Conservation (phyloP, 2,797 vertebrate genomes). For the Dryobates pubescens region DNA sequence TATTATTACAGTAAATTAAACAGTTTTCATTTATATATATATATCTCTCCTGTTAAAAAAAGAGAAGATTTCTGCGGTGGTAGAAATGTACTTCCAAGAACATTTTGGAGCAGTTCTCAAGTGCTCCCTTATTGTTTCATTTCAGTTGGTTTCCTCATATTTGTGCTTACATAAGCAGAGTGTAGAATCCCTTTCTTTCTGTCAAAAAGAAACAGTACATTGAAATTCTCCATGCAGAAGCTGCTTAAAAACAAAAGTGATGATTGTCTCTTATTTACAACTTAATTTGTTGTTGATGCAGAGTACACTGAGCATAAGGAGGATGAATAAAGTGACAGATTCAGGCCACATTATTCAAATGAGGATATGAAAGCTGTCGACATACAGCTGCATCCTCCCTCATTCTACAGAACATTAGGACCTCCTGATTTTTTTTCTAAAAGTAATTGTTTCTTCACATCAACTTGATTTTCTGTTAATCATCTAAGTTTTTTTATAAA, state of each 20-base stretch:
- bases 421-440: conserved; percentile 78
- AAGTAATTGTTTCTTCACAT: conserved; percentile 81
- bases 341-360: conserved; percentile 99
- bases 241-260: conserved; percentile 90
- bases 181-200: conserved; percentile 76
- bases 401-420: conserved; percentile 80
- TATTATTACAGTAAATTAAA: conserved; percentile 6
- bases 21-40: not conserved
- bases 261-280: conserved; percentile 91
- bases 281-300: conserved; percentile 93
- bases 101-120: conserved; percentile 66
- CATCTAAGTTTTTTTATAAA: conserved; percentile 73
- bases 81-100: conserved; percentile 66
- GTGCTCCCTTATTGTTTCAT: conserved; percentile 79
- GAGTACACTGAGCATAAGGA: conserved; percentile 93
- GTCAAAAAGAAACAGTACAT: conserved; percentile 78
- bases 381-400: conserved; percentile 91
- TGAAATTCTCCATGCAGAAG: conserved; percentile 83
- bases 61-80: conserved; percentile 43
- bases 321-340: conserved; percentile 95
- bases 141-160: conserved; percentile 76
- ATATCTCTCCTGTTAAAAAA: conserved; percentile 13
- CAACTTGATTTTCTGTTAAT: conserved; percentile 80
- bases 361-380: conserved; percentile 91
- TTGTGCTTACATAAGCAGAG: conserved; percentile 80